phyloP scores from a whole-genome alignment of 2,888 invertebrate genomes.

The Polylopha cassiicola region DNA sequence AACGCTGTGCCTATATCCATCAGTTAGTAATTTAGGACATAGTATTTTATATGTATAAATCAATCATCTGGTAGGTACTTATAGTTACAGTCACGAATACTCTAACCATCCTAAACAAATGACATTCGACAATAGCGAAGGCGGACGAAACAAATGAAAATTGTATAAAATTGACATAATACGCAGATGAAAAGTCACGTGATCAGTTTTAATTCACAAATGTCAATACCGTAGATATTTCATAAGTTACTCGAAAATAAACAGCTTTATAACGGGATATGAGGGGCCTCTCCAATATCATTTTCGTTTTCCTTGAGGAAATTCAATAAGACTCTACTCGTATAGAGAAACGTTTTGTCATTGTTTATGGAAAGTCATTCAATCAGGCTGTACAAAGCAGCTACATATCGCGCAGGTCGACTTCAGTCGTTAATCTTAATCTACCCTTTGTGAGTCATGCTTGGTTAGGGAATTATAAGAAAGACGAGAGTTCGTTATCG shows the following conservation, averaged over 20 bases:
- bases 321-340: slow-evolving; percentile 31
- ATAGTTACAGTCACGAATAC: no score
- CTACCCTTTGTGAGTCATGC: slow-evolving; percentile 21
- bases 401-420: slow-evolving; percentile 22
- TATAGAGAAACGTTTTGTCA: slow-evolving; percentile 52
- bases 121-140: no score
- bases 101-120: no score
- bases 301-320: slow-evolving; percentile 41
- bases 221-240: no score
- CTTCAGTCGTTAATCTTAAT: slow-evolving; percentile 26
- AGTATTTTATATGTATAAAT: no score
- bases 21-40: no score
- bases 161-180: no score
- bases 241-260: slow-evolving; percentile 10
- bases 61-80: no score
- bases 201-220: no score
- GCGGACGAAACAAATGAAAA: no score
- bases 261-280: slow-evolving; percentile 5
- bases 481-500: slow-evolving; percentile 11
- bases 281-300: slow-evolving; percentile 26
- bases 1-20: no score
- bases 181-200: no score
- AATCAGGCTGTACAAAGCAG: slow-evolving; percentile 24
- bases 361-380: slow-evolving; percentile 30
- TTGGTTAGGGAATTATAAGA: slow-evolving; percentile 17